Evolutionary conservation across 2,888 invertebrate species (phyloP).

Genomic region (Didymodactylos carnosus): DNA sequence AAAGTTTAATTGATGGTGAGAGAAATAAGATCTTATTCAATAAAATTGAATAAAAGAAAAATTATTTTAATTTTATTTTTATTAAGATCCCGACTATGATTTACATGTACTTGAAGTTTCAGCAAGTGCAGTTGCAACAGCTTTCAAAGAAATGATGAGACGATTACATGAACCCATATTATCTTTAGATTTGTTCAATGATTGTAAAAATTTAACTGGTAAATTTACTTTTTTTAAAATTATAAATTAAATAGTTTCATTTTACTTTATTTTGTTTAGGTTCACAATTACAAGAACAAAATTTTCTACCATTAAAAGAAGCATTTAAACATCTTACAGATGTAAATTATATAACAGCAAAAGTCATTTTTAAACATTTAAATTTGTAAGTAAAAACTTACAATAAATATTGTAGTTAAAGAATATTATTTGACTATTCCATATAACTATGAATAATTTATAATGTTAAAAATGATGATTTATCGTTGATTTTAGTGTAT

Average conservation of each 20-base stretch:
- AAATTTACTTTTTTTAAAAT: conserved; percentile 23
- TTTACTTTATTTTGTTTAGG: not conserved
- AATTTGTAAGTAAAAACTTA: conserved; percentile 49
- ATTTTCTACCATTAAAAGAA: not conserved
- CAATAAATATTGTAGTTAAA: not conserved
- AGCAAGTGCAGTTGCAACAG: conserved; percentile 87
- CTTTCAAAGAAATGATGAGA: conserved; percentile 83
- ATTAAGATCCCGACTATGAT: conserved; percentile 58
- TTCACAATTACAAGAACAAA: not conserved
- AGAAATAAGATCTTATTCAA: not conserved
- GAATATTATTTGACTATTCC: not conserved
- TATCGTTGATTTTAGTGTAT: conserved; percentile 47
- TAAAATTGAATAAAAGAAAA: not conserved
- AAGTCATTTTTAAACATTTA: conserved; percentile 78
- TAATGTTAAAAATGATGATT: not conserved
- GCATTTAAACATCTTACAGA: not conserved
- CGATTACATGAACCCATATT: conserved; percentile 75
- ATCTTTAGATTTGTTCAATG: conserved; percentile 66
- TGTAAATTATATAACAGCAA: conserved; percentile 64
- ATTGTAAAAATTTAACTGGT: conserved; percentile 75
- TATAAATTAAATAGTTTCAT: too few relatives aligned
- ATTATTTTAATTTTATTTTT: not conserved
- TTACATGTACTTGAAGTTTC: conserved; percentile 69
- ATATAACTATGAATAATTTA: too few relatives aligned
- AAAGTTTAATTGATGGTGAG: conserved; percentile 71